A percentile compares a stretch with the other conserved stretches of the same genome.
Conservation (phyloP, 2,888 invertebrate species). For the Rhogogaster chlorosoma region DNA sequence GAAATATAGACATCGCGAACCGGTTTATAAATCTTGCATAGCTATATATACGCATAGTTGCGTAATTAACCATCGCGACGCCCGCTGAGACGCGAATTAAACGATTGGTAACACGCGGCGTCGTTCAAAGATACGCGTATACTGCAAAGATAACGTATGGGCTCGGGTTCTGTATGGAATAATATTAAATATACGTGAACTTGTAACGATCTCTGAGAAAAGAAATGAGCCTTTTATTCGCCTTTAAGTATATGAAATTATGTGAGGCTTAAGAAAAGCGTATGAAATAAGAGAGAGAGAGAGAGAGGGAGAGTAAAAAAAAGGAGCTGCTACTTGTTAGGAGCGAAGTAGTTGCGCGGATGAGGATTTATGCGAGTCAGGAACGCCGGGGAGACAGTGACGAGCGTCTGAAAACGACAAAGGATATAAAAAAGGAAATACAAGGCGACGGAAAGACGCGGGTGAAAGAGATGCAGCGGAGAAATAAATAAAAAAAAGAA, state of each 20-base stretch:
- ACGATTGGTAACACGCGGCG: conserved; percentile 48
- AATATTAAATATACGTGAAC: background rate
- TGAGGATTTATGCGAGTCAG: conserved; percentile 47
- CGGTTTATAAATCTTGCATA: conserved; percentile 47
- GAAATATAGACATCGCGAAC: conserved; percentile 47
- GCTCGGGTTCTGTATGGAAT: background rate
- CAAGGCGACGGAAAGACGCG: conserved; percentile 29
- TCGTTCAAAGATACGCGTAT: background rate
- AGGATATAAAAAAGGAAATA: conserved; percentile 31
- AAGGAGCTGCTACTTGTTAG: conserved; percentile 28
- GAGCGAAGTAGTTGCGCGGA: conserved; percentile 23
- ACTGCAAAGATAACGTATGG: background rate
- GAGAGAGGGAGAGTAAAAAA: background rate
- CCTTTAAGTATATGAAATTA: background rate
- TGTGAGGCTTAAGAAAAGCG: background rate
- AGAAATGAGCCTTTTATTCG: background rate
- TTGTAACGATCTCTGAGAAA: background rate
- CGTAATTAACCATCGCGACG: conserved; percentile 41
- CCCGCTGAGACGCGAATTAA: conserved; percentile 45
- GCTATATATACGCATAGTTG: background rate
- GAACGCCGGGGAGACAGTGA: conserved; percentile 16
- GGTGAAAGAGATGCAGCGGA: conserved; percentile 35
- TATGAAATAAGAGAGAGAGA: background rate
- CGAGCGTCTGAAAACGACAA: conserved; percentile 29
- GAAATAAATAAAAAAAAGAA: conserved; percentile 49